A percentile compares a stretch with the other conserved stretches of the same genome.
Evolutionary conservation across 2,797 vertebrate genomes (phyloP).

Genomic region (Pipistrellus kuhlii): DNA sequence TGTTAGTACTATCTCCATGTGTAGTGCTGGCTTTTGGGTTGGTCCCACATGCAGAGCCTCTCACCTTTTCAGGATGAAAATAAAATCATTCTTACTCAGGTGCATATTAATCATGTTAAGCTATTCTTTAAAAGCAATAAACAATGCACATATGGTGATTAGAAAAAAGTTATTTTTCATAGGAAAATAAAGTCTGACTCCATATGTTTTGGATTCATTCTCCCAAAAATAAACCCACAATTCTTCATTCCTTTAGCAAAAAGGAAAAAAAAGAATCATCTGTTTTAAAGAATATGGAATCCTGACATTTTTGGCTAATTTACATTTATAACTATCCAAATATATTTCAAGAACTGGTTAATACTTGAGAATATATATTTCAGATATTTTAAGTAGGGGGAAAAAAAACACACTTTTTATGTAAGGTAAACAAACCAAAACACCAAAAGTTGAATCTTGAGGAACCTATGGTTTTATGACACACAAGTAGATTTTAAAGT

Average conservation of each 20-base stretch:
- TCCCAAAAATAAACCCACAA: constrained; percentile 46
- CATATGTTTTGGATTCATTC: constrained; percentile 23
- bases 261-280: background rate
- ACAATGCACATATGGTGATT: constrained; percentile 7
- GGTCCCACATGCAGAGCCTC: background rate
- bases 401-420: constrained; percentile 44
- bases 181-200: constrained; percentile 59
- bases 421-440: constrained; percentile 57
- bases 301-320: constrained; percentile 52
- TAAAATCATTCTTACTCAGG: constrained; percentile 19
- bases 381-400: constrained; percentile 47
- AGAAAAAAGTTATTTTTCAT: constrained; percentile 52
- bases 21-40: background rate
- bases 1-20: background rate
- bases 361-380: constrained; percentile 47
- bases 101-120: constrained; percentile 39
- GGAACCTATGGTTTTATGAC: constrained; percentile 39
- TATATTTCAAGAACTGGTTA: constrained; percentile 55
- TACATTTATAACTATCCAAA: constrained; percentile 42
- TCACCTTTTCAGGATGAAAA: constrained; percentile 1
- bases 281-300: constrained; percentile 51
- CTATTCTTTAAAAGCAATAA: constrained; percentile 60
- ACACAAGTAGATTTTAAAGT: constrained; percentile 62
- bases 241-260: constrained; percentile 31
- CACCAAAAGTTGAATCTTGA: constrained; percentile 10